A percentile compares a stretch with the other conserved stretches of the same genome.
phyloP scores from a whole-genome alignment of 30 jellyfish, hydroid and myxozoan species.

The Pelagia noctiluca region DNA sequence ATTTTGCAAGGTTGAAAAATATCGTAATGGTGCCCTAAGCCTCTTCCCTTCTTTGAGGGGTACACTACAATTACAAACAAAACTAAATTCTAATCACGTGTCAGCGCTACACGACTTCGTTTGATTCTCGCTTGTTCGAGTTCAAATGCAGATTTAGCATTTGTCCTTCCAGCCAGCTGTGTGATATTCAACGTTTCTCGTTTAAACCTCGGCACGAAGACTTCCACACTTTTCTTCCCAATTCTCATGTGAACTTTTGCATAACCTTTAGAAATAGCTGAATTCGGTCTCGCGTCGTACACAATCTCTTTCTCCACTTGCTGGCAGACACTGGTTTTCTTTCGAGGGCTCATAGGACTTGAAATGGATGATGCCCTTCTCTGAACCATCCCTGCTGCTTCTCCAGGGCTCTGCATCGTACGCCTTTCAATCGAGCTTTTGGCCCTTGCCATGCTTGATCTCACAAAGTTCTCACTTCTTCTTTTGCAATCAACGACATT shows the following conservation, averaged over 20 bases:
- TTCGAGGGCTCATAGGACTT: not conserved
- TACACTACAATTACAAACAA: not conserved
- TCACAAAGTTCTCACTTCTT: not conserved
- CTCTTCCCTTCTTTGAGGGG: no score
- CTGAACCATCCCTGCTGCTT: not conserved
- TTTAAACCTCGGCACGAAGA: slow-evolving; percentile 56
- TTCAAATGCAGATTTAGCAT: slow-evolving; percentile 23
- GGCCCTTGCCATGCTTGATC: not conserved
- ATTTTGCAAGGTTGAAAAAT: no score
- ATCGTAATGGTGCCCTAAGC: no score
- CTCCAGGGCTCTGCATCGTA: not conserved
- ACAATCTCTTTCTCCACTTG: slow-evolving; percentile 61
- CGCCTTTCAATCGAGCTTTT: not conserved
- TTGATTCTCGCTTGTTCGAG: slow-evolving; percentile 17
- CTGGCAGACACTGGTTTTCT: not conserved
- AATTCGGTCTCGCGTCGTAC: slow-evolving; percentile 71
- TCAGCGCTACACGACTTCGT: slow-evolving; percentile 2
- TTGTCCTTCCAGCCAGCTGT: slow-evolving; percentile 16
- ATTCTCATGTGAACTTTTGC: slow-evolving; percentile 57
- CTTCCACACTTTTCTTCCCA: slow-evolving; percentile 43
- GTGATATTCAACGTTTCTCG: not conserved
- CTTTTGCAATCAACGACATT: not conserved
- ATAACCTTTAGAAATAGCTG: slow-evolving; percentile 62
- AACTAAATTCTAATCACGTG: not conserved
- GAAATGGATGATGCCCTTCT: not conserved